These are phyloP conservation scores for Syngnathus acus DNA, from an alignment of 2,797 vertebrate genomes.

Conservation along the genomic window DNA sequence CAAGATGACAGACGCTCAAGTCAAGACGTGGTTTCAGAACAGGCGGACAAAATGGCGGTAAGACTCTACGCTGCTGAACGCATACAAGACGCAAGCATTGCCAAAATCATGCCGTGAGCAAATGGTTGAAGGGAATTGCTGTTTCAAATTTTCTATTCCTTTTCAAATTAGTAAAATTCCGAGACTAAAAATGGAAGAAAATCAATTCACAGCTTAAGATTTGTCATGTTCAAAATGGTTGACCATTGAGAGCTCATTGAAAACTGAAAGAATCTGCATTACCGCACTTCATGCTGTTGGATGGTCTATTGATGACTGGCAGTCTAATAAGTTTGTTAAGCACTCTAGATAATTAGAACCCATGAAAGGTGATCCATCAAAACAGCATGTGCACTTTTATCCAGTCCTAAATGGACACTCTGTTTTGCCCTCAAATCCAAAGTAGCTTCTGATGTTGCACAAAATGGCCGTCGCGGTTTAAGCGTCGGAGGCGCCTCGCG, in stretches of 20 bases:
- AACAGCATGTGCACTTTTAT: neutral
- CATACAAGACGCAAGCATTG: neutral
- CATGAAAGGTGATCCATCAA: neutral
- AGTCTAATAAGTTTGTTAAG: neutral
- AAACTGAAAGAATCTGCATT: neutral
- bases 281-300: neutral
- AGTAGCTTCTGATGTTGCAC: slow-evolving; percentile 29
- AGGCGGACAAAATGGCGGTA: slow-evolving; percentile 97
- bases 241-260: neutral
- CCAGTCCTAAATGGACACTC: neutral
- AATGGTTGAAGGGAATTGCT: neutral
- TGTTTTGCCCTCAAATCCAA: slow-evolving; percentile 19
- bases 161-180: neutral
- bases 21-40: slow-evolving; percentile 99
- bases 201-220: neutral
- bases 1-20: slow-evolving; percentile 95
- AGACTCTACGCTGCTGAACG: slow-evolving; percentile 10
- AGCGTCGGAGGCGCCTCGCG: slow-evolving; percentile 33
- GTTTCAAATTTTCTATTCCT: too few relatives aligned
- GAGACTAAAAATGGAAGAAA: neutral
- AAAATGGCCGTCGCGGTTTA: slow-evolving; percentile 14
- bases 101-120: neutral
- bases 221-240: neutral
- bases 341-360: neutral
- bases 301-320: neutral